A percentile compares a stretch with the other conserved stretches of the same genome.
Conservation (phyloP, 2,797 vertebrate species). For the Tarsius wallacei region DNA sequence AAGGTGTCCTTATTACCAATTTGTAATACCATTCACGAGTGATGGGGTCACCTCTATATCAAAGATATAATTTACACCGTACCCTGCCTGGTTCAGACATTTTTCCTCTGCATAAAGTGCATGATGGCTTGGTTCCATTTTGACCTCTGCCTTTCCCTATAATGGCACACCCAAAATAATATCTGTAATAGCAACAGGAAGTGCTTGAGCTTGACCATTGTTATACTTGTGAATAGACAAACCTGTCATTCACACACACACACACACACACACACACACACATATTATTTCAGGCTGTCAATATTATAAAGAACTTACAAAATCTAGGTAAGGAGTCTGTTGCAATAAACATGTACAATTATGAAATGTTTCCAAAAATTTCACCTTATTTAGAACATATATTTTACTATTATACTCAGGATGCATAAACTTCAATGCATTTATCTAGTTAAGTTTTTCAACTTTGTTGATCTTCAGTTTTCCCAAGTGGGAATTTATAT, state of each 20-base stretch:
- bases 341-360: constrained; percentile 41
- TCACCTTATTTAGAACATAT: not conserved
- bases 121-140: not conserved
- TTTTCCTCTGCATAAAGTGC: not conserved
- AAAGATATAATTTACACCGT: constrained; percentile 47
- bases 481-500: constrained; percentile 39
- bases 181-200: constrained; percentile 11
- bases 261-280: not conserved
- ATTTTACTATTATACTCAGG: constrained; percentile 39
- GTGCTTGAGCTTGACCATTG: not conserved
- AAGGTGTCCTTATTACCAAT: constrained; percentile 49
- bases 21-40: constrained; percentile 36
- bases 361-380: constrained; percentile 2
- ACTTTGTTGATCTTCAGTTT: constrained; percentile 59
- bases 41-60: constrained; percentile 20
- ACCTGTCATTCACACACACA: constrained; percentile 7
- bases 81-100: constrained; percentile 61
- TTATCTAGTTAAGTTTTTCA: constrained; percentile 57
- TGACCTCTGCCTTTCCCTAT: constrained; percentile 20
- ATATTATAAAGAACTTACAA: constrained; percentile 31
- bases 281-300: constrained; percentile 51
- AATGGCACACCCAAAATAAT: not conserved
- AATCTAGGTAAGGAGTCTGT: constrained; percentile 50
- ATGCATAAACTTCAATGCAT: constrained; percentile 19
- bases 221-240: not conserved